phyloP scores from a whole-genome alignment of 2,797 vertebrate genomes.

The Oryzias dopingdopingensis region DNA sequence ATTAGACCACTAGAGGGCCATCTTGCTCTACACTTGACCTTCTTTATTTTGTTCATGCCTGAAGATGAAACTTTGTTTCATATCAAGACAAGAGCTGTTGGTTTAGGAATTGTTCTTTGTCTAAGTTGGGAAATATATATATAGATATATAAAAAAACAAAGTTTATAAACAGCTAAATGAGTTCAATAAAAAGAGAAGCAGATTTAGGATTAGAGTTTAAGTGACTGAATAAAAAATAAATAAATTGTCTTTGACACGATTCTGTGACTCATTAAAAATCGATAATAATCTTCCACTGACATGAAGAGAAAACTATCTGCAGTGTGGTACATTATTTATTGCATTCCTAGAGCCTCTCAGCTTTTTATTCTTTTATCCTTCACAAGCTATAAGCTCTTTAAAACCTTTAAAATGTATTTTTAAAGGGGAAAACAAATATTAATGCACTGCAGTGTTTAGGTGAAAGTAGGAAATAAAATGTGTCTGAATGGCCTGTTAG shows the following conservation, averaged over 20 bases:
- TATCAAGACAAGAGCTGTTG: background rate
- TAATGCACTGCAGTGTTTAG: too few species aligned
- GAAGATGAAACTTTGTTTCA: background rate
- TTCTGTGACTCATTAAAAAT: background rate
- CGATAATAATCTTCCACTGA: background rate
- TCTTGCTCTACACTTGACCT: constrained; percentile 10
- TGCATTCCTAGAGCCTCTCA: background rate
- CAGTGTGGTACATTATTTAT: constrained; percentile 3
- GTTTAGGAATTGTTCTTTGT: too few species aligned
- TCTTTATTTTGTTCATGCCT: constrained; percentile 7
- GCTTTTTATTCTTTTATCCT: constrained; percentile 2
- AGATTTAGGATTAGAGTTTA: background rate
- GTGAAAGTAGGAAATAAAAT: too few species aligned
- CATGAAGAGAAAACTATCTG: background rate
- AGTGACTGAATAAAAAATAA: background rate
- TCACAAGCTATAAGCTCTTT: constrained; percentile 3
- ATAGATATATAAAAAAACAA: too few species aligned
- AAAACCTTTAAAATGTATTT: constrained; percentile 24
- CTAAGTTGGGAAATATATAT: too few species aligned
- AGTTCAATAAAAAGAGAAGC: too few species aligned
- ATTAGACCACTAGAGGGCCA: constrained; percentile 52
- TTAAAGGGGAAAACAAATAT: constrained; percentile 50
- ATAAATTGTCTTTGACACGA: too few species aligned
- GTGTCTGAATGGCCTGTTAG: too few species aligned
- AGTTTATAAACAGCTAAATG: too few species aligned